phyloP scores from a whole-genome alignment of 2,113 vertebrate species.

The Rhea americana region DNA sequence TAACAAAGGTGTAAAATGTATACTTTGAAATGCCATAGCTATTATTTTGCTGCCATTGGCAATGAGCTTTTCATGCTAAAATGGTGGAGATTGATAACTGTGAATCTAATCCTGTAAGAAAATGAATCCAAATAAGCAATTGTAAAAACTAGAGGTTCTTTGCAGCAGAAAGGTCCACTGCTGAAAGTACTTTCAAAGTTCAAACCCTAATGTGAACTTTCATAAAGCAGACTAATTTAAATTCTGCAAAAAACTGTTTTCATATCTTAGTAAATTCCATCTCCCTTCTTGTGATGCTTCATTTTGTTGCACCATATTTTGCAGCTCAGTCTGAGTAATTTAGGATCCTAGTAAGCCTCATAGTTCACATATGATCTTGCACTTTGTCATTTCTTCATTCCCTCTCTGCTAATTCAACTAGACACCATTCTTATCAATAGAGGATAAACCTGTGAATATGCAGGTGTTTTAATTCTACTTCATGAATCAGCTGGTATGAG shows the following conservation, averaged over 20 bases:
- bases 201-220: background rate
- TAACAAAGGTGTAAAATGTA: constrained; percentile 5
- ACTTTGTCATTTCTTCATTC: background rate
- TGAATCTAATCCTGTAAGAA: background rate
- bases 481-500: background rate
- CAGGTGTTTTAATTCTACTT: background rate
- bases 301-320: background rate
- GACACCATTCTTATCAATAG: background rate
- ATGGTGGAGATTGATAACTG: background rate
- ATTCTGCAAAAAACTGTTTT: background rate
- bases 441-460: background rate
- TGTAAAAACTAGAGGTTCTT: fast-evolving
- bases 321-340: background rate
- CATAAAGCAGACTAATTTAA: background rate
- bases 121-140: background rate
- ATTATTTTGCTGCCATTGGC: constrained; percentile 17
- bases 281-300: background rate
- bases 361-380: background rate
- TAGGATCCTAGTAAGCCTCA: background rate
- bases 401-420: background rate
- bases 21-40: background rate
- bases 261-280: background rate
- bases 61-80: background rate
- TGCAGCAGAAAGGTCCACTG: background rate
- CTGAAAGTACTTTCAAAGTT: background rate